Base-by-base conservation (phyloP, 2,113 vertebrate genomes). In the Regulus satrapa region DNA sequence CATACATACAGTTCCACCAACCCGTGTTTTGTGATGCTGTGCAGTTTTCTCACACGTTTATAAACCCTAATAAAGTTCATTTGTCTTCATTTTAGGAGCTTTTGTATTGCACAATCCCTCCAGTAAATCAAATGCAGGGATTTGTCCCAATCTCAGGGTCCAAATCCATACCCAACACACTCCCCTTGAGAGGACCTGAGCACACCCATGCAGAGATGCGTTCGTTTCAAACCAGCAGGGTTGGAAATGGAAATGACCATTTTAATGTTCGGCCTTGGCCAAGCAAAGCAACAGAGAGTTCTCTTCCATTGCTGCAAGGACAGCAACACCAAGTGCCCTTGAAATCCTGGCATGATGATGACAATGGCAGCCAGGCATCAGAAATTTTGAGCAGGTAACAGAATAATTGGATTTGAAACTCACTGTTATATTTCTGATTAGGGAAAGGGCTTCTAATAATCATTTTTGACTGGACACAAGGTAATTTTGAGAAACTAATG, bases 351-450 rank as follows among this genome's bases (percentile, higher is more conserved):
- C n/a, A 41, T 43, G 45, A 59, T 18, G 59, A 75, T 64, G 41
- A 26, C 6, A 36, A 69, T 20, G 34, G 20, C 66, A 91, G 49
- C 46, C 26, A 77, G n/a, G 48, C 77, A 81, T 73, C 63, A 76
- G 52, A 63, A 89, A 87, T 71, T 71, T 94, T 95, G 25, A 88
- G 63, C n/a, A 92, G 49, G 18, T 81, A 58, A 64, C 8, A 69
- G 12, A 75, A 43, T 87, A 93, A 95, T n/a, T 96, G 58, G 48
- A 73, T 84, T 67, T 85, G 46, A 85, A 92, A 88, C 20, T 67
- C 40, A 16, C 5, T 55, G 41, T 45, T 87, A 51, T 63, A 24
- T 48, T 78, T 61, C 36, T 40, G 58, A 46, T 29, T 61, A 77
- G 41, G 54, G 40, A 82, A 90, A 75, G 10, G 28, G 74, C n/a